A percentile compares a stretch with the other conserved stretches of the same genome.
These are phyloP conservation scores for Panagrolaimus sp. DNA, from an alignment of 1,140 invertebrate genomes.

Conservation along the genomic window DNA sequence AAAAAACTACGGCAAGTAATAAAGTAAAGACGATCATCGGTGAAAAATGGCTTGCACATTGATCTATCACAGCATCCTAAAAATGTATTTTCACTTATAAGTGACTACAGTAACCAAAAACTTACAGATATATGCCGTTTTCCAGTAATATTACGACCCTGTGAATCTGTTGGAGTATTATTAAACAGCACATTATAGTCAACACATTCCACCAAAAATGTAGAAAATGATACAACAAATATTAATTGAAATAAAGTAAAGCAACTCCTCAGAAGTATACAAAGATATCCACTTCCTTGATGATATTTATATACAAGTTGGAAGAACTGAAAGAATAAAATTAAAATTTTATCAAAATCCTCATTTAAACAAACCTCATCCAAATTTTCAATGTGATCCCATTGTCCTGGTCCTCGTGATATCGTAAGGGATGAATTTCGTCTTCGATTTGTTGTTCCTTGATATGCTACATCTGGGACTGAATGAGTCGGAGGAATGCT, in stretches of 20 bases:
- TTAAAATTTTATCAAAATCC: constrained; percentile 3
- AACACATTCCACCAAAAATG: constrained; percentile 80
- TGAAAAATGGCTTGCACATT: constrained; percentile 50
- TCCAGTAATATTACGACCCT: constrained; percentile 34
- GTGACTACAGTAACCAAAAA: constrained; percentile 29
- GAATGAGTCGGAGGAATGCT: not conserved
- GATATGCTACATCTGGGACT: not conserved
- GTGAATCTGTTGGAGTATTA: constrained; percentile 35
- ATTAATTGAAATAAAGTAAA: constrained; percentile 81
- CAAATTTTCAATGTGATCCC: constrained; percentile 92
- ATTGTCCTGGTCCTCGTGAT: constrained; percentile 62
- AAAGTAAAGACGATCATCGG: constrained; percentile 64
- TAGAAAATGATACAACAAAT: constrained; percentile 82
- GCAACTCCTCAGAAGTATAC: constrained; percentile 80
- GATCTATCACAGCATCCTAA: constrained; percentile 52
- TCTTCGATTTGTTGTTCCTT: not conserved
- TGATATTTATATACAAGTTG: constrained; percentile 84
- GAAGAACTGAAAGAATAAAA: constrained; percentile 59
- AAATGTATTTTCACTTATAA: no score
- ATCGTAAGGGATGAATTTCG: constrained; percentile 17
- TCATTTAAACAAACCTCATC: constrained; percentile 67
- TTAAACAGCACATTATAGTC: constrained; percentile 78
- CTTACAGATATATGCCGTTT: constrained; percentile 46
- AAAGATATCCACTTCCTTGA: constrained; percentile 83
- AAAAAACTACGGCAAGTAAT: constrained; percentile 71